Evolutionary conservation across 2,888 invertebrate genomes (phyloP).

Genomic region (Mythimna vitellina): DNA sequence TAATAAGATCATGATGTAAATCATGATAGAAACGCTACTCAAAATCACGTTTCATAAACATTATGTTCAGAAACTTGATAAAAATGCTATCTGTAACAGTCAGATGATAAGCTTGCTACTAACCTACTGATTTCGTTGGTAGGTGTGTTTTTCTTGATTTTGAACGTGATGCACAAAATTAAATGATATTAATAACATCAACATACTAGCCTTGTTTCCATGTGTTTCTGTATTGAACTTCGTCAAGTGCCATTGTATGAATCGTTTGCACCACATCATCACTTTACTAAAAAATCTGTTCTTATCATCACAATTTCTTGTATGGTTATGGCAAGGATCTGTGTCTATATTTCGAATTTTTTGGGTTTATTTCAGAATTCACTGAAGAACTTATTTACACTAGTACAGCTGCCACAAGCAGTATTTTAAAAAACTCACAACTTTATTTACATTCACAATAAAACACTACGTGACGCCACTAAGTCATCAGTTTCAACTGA

Average conservation of each 20-base stretch:
- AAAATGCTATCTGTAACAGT: slow-evolving; percentile 30
- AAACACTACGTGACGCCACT: background rate
- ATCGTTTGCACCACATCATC: slow-evolving; percentile 48
- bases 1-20: background rate
- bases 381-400: background rate
- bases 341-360: no score
- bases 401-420: background rate
- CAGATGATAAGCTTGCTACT: slow-evolving; percentile 38
- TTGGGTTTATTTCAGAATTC: background rate
- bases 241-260: slow-evolving; percentile 35
- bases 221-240: slow-evolving; percentile 11
- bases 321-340: background rate
- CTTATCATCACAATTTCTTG: slow-evolving; percentile 2
- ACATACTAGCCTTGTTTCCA: slow-evolving; percentile 36
- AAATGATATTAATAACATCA: slow-evolving; percentile 7
- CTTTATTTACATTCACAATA: background rate
- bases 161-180: slow-evolving; percentile 11
- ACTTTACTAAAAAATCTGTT: background rate
- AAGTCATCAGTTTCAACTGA: slow-evolving; percentile 11
- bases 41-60: slow-evolving; percentile 22
- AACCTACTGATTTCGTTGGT: slow-evolving; percentile 30
- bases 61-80: slow-evolving; percentile 24
- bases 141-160: slow-evolving; percentile 7
- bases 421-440: slow-evolving; percentile 1
- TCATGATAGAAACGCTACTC: background rate